These are phyloP conservation scores for Agrochola circellaris DNA, from an alignment of 2,888 invertebrate genomes.

Conservation along the genomic window DNA sequence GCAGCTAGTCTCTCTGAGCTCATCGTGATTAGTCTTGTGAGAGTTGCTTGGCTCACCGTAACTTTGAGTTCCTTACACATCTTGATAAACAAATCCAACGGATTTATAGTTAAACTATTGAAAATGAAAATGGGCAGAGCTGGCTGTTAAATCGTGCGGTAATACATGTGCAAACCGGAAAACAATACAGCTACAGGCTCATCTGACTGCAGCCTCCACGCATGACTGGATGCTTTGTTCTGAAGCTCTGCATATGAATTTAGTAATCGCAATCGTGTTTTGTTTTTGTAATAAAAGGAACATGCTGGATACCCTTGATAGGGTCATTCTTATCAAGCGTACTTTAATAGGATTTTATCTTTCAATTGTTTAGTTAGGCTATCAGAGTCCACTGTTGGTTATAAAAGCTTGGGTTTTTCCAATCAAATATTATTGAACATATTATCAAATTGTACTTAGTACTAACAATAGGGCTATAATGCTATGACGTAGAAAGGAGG, in stretches of 20 bases:
- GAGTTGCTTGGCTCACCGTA: neutral
- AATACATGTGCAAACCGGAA: neutral
- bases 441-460: no score
- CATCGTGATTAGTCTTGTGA: neutral
- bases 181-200: neutral
- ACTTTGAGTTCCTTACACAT: neutral
- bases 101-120: neutral
- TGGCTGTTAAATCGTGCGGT: slow-evolving; percentile 11
- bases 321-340: slow-evolving; percentile 15
- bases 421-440: neutral
- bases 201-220: slow-evolving; percentile 11
- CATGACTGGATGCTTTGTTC: slow-evolving; percentile 20
- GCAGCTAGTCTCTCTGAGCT: neutral
- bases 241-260: slow-evolving; percentile 1
- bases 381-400: slow-evolving; percentile 16
- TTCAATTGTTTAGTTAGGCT: slow-evolving; percentile 9
- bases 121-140: neutral
- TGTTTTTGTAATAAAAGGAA: slow-evolving; percentile 10
- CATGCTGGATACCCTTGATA: neutral
- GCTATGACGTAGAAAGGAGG: no score
- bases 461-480: no score
- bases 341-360: slow-evolving; percentile 30
- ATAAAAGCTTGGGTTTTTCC: slow-evolving; percentile 21
- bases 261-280: neutral
- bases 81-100: neutral